Evolutionary conservation across 2,113 vertebrate genomes (phyloP).

Genomic region (Strix aluco): DNA sequence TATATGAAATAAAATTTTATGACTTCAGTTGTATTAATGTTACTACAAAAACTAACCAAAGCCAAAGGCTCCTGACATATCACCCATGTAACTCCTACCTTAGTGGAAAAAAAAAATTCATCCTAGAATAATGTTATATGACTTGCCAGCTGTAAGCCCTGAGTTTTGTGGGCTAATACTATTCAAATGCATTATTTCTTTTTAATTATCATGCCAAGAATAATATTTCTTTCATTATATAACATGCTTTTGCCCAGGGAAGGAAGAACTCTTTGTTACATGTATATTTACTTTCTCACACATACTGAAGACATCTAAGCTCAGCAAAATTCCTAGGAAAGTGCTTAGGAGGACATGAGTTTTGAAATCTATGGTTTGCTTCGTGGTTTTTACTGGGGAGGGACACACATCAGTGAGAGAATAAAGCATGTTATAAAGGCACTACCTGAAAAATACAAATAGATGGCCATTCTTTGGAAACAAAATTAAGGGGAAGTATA

Average conservation of each 20-base stretch:
- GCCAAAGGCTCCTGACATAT: slow-evolving; percentile 5
- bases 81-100: background rate
- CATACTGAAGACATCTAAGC: background rate
- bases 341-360: background rate
- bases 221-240: slow-evolving; percentile 34
- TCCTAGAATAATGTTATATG: background rate
- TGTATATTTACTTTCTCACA: slow-evolving; percentile 46
- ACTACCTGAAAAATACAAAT: background rate
- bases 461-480: background rate
- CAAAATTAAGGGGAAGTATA: background rate
- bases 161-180: background rate
- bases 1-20: background rate
- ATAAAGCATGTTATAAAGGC: background rate
- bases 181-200: slow-evolving; percentile 19
- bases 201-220: slow-evolving; percentile 51
- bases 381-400: background rate
- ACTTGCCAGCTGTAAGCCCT: slow-evolving; percentile 4
- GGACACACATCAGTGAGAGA: background rate
- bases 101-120: background rate
- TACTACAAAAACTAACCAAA: slow-evolving; percentile 22
- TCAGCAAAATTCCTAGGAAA: slow-evolving; percentile 30
- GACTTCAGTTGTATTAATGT: background rate
- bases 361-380: background rate
- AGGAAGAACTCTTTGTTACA: slow-evolving; percentile 36
- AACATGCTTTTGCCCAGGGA: background rate